phyloP scores from a whole-genome alignment of 2,888 invertebrate genomes.

The Mesopsocus fuscifrons region DNA sequence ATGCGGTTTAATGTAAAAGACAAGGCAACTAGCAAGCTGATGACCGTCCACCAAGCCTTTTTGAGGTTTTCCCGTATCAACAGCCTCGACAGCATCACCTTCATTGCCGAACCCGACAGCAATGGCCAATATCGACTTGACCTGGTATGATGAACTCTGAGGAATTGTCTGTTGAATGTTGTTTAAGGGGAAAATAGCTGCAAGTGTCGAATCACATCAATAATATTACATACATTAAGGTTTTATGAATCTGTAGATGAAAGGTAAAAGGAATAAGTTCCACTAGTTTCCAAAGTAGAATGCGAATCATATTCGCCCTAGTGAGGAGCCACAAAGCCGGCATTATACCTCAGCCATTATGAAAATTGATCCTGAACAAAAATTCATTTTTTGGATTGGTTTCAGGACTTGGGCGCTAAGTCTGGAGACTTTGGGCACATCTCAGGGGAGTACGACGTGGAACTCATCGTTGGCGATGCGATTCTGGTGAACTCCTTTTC shows the following conservation, averaged over 20 bases:
- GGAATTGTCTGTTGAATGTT: too few species aligned
- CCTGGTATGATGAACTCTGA: slow-evolving; percentile 45
- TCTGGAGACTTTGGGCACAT: slow-evolving; percentile 56
- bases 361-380: too few species aligned
- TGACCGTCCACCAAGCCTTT: slow-evolving; percentile 74
- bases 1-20: slow-evolving; percentile 65
- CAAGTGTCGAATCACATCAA: too few species aligned
- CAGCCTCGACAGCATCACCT: slow-evolving; percentile 68
- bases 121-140: slow-evolving; percentile 69
- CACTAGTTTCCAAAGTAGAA: too few species aligned
- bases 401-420: slow-evolving; percentile 60
- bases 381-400: too few species aligned
- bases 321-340: too few species aligned
- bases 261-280: too few species aligned
- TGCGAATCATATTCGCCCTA: too few species aligned
- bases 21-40: slow-evolving; percentile 40
- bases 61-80: slow-evolving; percentile 49
- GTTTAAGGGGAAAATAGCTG: too few species aligned
- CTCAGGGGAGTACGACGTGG: slow-evolving; percentile 63
- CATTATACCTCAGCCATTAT: too few species aligned
- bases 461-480: slow-evolving; percentile 79
- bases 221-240: too few species aligned
- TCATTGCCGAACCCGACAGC: slow-evolving; percentile 77
- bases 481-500: slow-evolving; percentile 74
- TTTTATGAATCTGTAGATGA: too few species aligned